Evolutionary conservation across 2,797 vertebrate genomes (phyloP), one percentile per base, ranked within the genome.

Genomic region (Sebastes hubbsi): DNA sequence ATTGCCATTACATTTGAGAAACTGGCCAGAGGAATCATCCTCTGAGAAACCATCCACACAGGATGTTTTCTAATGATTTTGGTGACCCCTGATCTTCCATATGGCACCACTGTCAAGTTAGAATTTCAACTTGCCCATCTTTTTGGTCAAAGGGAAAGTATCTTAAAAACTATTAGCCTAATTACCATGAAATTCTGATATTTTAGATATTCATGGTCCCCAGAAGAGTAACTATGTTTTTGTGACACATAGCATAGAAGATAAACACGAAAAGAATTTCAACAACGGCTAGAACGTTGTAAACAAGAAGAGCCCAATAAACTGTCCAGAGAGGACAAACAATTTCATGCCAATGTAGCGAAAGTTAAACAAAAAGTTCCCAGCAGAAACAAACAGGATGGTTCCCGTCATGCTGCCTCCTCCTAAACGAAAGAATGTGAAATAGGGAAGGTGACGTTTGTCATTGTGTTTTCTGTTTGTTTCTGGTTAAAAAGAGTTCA

Each of bases 401-500:
- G 49, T 77, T 73, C 59, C 42, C 14, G 0, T 72, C 46, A 22
- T 3, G 34, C 24, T 22, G 27, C 32, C 56, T 56, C 62, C n/a
- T 65, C 30, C 6, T 46, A 2, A 72, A 59, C 60, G 12, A 30
- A 38, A 60, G n/a, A 38, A 27, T 24, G n/a, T 2, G 14, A n/a
- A 2, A 5, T 25, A 77, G 30, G 10, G 27, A 29, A n/a, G 30
- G 27, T 27, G 2, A 16, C n/a, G 34, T 38, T 24, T 36, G 22
- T 79, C 49, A 6, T 18, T 20, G 16, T 72, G 71, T 75, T 78
- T 72, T 83, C 20, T 75, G 60, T 86, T 90, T 81, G 75, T 83
- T 89, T 77, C 84, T 59, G 68, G 77, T 86, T 81, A 86, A 83
- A 61, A 42, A 52, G n/a, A 22, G 42, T 54, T 84, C 63, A 46